Percentiles rank a stretch among this genome's conserved stretches.
Conservation (phyloP, 2,888 invertebrate species). For the Plagodis dolabraria region DNA sequence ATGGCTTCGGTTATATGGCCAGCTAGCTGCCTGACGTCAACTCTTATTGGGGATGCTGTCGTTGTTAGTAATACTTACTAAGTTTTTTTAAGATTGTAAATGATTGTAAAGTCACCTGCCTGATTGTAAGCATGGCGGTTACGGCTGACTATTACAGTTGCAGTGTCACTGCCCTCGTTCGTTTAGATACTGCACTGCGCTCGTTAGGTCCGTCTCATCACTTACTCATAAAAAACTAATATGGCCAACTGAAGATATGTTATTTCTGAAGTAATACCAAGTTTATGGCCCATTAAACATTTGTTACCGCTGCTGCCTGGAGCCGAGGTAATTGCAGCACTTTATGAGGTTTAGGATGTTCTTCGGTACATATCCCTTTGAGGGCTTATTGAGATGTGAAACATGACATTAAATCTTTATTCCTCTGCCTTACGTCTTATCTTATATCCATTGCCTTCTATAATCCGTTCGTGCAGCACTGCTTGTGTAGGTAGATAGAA, state of each 20-base stretch:
- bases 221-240: background rate
- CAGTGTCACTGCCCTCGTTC: too few species aligned
- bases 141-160: too few species aligned
- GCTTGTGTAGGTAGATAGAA: too few species aligned
- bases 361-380: slow-evolving; percentile 18
- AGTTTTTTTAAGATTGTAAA: too few species aligned
- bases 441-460: background rate
- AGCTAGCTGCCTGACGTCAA: too few species aligned
- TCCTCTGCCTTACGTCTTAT: slow-evolving; percentile 7
- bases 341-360: slow-evolving; percentile 28
- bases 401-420: slow-evolving; percentile 16
- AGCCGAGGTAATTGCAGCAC: slow-evolving; percentile 28
- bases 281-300: slow-evolving; percentile 29
- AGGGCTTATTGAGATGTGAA: slow-evolving; percentile 27
- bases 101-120: too few species aligned
- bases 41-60: too few species aligned
- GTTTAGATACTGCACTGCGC: too few species aligned
- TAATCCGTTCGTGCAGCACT: too few species aligned
- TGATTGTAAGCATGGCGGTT: too few species aligned
- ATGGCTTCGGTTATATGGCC: too few species aligned
- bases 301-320: slow-evolving; percentile 17
- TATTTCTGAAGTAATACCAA: slow-evolving; percentile 8
- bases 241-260: slow-evolving; percentile 2
- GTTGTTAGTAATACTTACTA: too few species aligned
- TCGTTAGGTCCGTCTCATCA: background rate